Evolutionary conservation across 2,797 vertebrate species (phyloP).

Genomic region (Melopsittacus undulatus): DNA sequence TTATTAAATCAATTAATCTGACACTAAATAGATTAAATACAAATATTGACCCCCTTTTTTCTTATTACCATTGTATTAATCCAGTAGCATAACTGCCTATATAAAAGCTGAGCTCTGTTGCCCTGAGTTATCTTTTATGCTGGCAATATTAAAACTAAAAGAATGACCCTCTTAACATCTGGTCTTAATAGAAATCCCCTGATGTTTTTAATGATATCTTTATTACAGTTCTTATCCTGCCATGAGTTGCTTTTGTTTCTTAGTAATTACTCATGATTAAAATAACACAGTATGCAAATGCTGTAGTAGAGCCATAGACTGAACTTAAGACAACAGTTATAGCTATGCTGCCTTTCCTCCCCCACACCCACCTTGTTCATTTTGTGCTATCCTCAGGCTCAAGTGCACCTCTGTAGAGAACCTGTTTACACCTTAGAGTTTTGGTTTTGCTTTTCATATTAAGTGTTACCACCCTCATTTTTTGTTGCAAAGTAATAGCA

Average conservation of each 20-base stretch:
- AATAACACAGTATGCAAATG: slow-evolving; percentile 1
- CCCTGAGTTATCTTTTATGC: not conserved
- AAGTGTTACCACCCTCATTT: not conserved
- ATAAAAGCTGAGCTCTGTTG: not conserved
- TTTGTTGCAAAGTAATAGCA: not conserved
- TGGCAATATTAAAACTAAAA: slow-evolving; percentile 1
- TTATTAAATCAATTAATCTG: not conserved
- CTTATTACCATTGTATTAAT: not conserved
- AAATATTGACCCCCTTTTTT: not conserved
- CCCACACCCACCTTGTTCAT: not conserved
- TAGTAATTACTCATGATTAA: slow-evolving; percentile 5
- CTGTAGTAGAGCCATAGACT: not conserved
- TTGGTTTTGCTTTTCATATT: not conserved
- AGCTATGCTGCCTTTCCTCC: not conserved
- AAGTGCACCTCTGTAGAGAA: not conserved
- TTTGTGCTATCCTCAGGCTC: not conserved
- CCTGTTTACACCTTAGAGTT: not conserved
- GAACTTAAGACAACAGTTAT: not conserved
- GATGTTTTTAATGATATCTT: slow-evolving; percentile 12
- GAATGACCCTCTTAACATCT: slow-evolving; percentile 9
- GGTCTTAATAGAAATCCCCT: not conserved
- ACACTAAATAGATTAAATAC: not conserved
- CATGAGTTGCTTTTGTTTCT: slow-evolving; percentile 21
- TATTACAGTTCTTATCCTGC: not conserved
- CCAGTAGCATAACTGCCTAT: not conserved